Percentiles rank a stretch among this genome's conserved stretches.
Evolutionary conservation across 2,888 invertebrate genomes (phyloP).

Genomic region (Spodoptera picta): DNA sequence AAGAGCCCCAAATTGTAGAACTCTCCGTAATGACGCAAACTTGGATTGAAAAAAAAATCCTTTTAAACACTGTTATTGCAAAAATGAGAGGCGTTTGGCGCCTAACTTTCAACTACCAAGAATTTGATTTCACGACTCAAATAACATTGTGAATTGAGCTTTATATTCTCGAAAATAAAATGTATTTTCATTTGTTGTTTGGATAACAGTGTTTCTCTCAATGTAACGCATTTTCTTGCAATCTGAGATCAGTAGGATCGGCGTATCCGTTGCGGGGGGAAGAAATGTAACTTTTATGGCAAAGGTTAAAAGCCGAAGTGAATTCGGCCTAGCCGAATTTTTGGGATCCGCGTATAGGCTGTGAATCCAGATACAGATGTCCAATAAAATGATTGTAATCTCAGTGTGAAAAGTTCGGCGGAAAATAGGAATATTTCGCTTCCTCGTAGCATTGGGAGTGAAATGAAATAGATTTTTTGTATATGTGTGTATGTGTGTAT

Average conservation of each 20-base stretch:
- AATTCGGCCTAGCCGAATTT: conserved; percentile 52
- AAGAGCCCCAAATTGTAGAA: conserved; percentile 27
- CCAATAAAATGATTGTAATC: conserved; percentile 33
- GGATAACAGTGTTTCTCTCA: conserved; percentile 52
- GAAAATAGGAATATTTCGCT: conserved; percentile 9
- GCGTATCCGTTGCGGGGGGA: conserved; percentile 69
- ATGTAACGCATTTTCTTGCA: conserved; percentile 72
- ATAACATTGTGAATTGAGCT: conserved; percentile 13
- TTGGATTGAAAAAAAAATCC: conserved; percentile 46
- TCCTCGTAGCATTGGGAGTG: background rate
- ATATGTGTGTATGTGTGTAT: background rate
- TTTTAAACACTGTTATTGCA: conserved; percentile 47
- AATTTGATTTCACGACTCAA: conserved; percentile 43
- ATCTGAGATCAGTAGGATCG: conserved; percentile 71
- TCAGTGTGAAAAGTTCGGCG: background rate
- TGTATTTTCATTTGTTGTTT: conserved; percentile 19
- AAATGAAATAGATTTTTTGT: background rate
- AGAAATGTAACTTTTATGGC: conserved; percentile 69
- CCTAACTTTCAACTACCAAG: conserved; percentile 38
- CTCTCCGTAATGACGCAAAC: conserved; percentile 32
- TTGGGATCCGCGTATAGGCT: conserved; percentile 33
- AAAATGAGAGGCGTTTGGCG: conserved; percentile 43
- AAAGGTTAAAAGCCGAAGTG: conserved; percentile 63
- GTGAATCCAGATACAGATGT: conserved; percentile 24
- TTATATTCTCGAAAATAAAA: accelerated